Percentiles rank a stretch among this genome's conserved stretches.
Conservation (phyloP, 2,888 invertebrate genomes). For the Ischnus inquisitorius region DNA sequence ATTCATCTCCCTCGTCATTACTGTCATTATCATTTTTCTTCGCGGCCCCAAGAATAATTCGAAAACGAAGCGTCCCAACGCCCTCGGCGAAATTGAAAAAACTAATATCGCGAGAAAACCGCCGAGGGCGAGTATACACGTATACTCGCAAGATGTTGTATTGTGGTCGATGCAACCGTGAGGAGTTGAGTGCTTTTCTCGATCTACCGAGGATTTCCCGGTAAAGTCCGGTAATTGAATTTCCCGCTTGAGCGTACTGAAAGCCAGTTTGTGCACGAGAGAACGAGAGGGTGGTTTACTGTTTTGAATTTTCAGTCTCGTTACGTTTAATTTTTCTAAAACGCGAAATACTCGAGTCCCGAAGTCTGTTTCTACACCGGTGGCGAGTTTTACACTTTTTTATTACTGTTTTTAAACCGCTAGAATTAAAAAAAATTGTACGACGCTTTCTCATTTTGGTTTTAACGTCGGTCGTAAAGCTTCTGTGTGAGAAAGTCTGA, state of each 20-base stretch:
- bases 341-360: neutral
- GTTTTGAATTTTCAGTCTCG: conserved; percentile 8
- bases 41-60: neutral
- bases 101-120: no score
- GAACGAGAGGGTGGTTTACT: conserved; percentile 31
- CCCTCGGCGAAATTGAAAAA: no score
- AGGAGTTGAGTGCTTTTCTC: conserved; percentile 37
- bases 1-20: neutral
- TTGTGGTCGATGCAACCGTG: no score
- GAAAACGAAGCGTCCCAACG: neutral
- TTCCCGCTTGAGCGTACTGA: conserved; percentile 15
- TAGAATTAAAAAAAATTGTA: no score
- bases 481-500: no score
- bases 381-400: neutral
- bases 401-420: no score
- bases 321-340: neutral
- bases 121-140: no score
- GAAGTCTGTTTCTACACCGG: neutral
- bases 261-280: neutral
- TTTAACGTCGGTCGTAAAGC: no score
- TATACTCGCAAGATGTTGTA: no score
- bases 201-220: conserved; percentile 46
- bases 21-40: neutral
- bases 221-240: conserved; percentile 57
- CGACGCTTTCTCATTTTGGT: no score